Percentiles rank a stretch among this genome's conserved stretches.
These are phyloP conservation scores for Drosophila testacea DNA, from an alignment of 2,888 invertebrate species.

Conservation along the genomic window DNA sequence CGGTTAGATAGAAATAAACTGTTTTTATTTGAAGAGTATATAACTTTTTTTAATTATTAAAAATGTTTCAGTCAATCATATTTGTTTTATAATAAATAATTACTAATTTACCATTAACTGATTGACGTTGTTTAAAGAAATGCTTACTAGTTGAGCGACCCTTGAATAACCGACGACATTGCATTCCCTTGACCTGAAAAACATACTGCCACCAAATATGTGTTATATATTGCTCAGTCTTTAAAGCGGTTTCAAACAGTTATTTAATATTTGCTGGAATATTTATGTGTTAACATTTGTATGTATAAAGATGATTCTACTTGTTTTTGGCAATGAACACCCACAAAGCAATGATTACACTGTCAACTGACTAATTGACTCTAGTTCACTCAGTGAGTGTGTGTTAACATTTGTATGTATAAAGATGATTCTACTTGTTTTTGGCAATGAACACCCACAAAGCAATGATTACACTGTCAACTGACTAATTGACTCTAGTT, in stretches of 20 bases:
- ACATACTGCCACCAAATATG: slow-evolving; percentile 12
- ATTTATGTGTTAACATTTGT: no score
- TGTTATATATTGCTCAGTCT: no score
- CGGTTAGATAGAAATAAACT: neutral
- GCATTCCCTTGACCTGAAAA: slow-evolving; percentile 66
- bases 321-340: neutral
- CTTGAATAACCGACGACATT: slow-evolving; percentile 20
- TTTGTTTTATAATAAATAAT: neutral
- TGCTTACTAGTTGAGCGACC: neutral
- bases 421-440: neutral
- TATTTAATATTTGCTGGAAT: no score
- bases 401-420: no score
- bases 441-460: neutral
- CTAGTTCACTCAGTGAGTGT: slow-evolving; percentile 37
- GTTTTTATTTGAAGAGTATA: no score
- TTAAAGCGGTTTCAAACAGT: no score
- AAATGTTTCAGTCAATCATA: neutral
- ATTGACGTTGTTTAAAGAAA: neutral
- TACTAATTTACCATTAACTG: neutral
- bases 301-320: neutral
- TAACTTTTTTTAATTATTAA: no score
- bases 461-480: slow-evolving; percentile 4
- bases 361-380: slow-evolving; percentile 16
- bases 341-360: neutral
- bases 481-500: slow-evolving; percentile 28